These are phyloP conservation scores for Aselliscus stoliczkanus DNA, from an alignment of 2,797 vertebrate genomes.

Conservation along the genomic window DNA sequence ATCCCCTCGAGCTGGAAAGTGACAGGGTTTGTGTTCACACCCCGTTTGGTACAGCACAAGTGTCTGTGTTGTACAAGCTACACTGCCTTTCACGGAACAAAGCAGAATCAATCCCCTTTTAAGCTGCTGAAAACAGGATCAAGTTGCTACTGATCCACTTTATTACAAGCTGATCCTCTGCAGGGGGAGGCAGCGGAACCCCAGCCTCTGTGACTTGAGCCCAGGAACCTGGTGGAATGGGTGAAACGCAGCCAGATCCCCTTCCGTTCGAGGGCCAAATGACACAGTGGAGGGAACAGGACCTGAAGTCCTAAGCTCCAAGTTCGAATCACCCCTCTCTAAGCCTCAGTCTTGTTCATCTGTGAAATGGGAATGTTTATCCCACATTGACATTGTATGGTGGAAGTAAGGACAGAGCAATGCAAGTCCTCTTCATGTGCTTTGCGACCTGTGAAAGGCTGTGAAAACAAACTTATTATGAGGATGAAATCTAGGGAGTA, in stretches of 20 bases:
- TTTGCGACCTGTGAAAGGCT: not conserved
- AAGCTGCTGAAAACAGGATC: not conserved
- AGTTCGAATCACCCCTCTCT: not conserved
- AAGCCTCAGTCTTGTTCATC: not conserved
- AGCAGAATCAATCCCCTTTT: not conserved
- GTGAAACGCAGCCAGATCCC: not conserved
- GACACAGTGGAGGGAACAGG: accelerated
- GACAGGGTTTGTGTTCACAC: not conserved
- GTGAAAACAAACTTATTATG: not conserved
- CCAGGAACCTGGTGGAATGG: no score
- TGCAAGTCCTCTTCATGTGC: not conserved
- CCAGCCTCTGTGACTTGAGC: not conserved
- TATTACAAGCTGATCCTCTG: not conserved
- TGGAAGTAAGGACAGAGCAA: not conserved
- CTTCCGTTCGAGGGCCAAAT: not conserved
- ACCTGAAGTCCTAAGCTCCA: not conserved
- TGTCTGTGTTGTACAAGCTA: no score
- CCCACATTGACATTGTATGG: no score
- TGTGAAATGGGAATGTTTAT: not conserved
- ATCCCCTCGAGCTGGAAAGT: not conserved
- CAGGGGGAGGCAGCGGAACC: not conserved
- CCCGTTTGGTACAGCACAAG: not conserved
- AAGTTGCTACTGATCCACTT: not conserved
- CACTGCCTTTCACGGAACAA: not conserved
- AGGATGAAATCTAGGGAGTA: not conserved